A percentile compares a stretch with the other conserved stretches of the same genome.
These are phyloP conservation scores for Cremastinae sp. DNA, from an alignment of 2,888 invertebrate species.

Conservation along the genomic window DNA sequence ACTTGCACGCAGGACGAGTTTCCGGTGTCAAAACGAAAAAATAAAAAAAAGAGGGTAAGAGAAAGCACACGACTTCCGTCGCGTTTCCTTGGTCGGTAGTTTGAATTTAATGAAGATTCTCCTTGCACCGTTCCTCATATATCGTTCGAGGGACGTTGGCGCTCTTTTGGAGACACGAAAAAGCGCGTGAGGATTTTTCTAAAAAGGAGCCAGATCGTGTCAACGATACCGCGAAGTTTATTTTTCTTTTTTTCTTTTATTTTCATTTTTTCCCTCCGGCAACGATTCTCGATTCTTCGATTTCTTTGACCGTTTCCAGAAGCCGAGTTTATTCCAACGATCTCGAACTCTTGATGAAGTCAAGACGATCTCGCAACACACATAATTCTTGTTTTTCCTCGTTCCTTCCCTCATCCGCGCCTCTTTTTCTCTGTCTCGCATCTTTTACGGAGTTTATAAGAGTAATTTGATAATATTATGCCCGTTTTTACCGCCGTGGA, in stretches of 20 bases:
- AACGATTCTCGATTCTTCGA: not conserved
- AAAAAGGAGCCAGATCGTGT: conserved; percentile 47
- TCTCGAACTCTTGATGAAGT: conserved; percentile 1
- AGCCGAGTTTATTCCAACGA: conserved; percentile 17
- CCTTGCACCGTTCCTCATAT: not conserved
- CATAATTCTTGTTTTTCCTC: conserved; percentile 4
- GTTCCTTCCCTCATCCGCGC: not conserved
- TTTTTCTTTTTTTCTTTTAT: conserved; percentile 13
- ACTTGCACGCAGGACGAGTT: conserved; percentile 43
- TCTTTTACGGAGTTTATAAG: conserved; percentile 26
- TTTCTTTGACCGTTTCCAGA: conserved; percentile 29
- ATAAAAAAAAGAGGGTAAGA: not conserved
- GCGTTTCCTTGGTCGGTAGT: conserved; percentile 29
- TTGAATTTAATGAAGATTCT: conserved; percentile 53
- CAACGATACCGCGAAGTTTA: conserved; percentile 32
- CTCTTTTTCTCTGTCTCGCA: conserved; percentile 1
- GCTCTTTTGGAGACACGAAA: conserved; percentile 28
- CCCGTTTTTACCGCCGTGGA: conserved; percentile 36
- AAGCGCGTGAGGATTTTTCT: conserved; percentile 51
- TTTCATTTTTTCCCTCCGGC: not conserved
- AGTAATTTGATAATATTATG: conserved; percentile 57
- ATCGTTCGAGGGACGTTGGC: not conserved
- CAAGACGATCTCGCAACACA: conserved; percentile 10
- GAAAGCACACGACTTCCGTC: conserved; percentile 47
- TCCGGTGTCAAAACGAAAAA: conserved; percentile 53